Evolutionary conservation across 2,797 vertebrate genomes (phyloP).

Genomic region (Mastacembelus armatus): DNA sequence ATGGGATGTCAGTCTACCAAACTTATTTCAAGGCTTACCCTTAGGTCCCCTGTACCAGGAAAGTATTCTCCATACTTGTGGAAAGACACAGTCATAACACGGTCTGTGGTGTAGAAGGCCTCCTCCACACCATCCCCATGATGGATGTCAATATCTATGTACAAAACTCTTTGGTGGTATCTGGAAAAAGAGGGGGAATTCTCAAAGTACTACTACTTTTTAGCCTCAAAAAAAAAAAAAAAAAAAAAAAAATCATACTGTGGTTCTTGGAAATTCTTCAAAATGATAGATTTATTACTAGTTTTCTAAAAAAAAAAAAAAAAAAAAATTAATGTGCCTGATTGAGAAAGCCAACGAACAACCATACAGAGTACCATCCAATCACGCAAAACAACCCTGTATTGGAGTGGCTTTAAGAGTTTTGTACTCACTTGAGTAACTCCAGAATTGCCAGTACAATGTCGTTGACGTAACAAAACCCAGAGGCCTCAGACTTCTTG

Average conservation of each 20-base stretch:
- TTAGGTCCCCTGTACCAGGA: constrained; percentile 96
- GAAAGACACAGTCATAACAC: constrained; percentile 98
- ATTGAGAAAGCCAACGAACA: too few relatives aligned
- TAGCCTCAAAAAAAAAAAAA: not conserved
- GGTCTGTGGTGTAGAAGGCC: constrained; percentile 98
- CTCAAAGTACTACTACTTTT: not conserved
- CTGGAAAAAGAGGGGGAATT: constrained; percentile 63
- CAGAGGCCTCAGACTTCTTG: constrained; percentile 98
- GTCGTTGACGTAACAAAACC: constrained; percentile 98
- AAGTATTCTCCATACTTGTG: constrained; percentile 99
- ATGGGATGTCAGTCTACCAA: not conserved
- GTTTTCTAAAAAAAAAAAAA: too few relatives aligned
- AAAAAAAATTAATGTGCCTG: not conserved
- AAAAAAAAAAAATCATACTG: too few relatives aligned
- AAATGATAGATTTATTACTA: not conserved
- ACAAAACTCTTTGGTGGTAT: constrained; percentile 98
- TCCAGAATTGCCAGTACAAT: constrained; percentile 98
- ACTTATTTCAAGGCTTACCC: constrained; percentile 83
- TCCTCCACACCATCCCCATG: constrained; percentile 98
- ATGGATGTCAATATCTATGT: constrained; percentile 99
- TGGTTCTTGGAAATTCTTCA: not conserved
- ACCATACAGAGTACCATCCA: not conserved
- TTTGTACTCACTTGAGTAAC: constrained; percentile 90
- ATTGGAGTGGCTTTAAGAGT: not conserved
- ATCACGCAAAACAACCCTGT: not conserved